phyloP scores from a whole-genome alignment of 2,888 invertebrate genomes.

The Agrotis puta region DNA sequence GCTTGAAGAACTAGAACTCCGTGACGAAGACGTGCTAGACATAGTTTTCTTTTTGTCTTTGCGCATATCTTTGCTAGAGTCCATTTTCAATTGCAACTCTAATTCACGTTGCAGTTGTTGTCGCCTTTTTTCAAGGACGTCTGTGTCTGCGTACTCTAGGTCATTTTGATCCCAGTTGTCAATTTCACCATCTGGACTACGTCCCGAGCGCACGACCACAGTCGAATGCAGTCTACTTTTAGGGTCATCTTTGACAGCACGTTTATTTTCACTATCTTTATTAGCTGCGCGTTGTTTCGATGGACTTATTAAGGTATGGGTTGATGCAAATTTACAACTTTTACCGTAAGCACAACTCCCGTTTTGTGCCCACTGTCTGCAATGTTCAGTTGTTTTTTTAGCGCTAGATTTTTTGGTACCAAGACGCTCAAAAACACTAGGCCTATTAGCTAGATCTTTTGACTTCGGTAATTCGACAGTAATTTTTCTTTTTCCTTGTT shows the following conservation, averaged over 20 bases:
- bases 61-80: conserved; percentile 92
- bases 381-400: conserved; percentile 92
- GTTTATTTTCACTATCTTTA: conserved; percentile 91
- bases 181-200: conserved; percentile 92
- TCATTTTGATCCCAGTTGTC: conserved; percentile 95
- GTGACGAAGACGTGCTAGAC: conserved; percentile 93
- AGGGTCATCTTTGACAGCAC: conserved; percentile 91
- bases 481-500: conserved; percentile 94
- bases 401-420: conserved; percentile 93
- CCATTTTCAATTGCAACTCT: conserved; percentile 95
- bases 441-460: conserved; percentile 92
- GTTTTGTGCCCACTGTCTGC: conserved; percentile 95
- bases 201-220: conserved; percentile 91
- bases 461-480: conserved; percentile 94
- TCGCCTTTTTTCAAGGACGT: conserved; percentile 94
- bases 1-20: conserved; percentile 92
- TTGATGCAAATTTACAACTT: conserved; percentile 94
- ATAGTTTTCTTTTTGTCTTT: conserved; percentile 93
- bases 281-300: conserved; percentile 93
- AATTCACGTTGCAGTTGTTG: conserved; percentile 94
- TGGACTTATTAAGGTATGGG: conserved; percentile 94
- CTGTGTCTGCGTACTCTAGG: conserved; percentile 95
- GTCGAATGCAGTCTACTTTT: conserved; percentile 93
- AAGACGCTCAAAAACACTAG: conserved; percentile 96
- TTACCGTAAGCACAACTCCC: conserved; percentile 95